Percentiles rank a stretch among this genome's conserved stretches.
These are phyloP conservation scores for Patagioenas fasciata DNA, from an alignment of 2,113 vertebrate species.

Conservation along the genomic window DNA sequence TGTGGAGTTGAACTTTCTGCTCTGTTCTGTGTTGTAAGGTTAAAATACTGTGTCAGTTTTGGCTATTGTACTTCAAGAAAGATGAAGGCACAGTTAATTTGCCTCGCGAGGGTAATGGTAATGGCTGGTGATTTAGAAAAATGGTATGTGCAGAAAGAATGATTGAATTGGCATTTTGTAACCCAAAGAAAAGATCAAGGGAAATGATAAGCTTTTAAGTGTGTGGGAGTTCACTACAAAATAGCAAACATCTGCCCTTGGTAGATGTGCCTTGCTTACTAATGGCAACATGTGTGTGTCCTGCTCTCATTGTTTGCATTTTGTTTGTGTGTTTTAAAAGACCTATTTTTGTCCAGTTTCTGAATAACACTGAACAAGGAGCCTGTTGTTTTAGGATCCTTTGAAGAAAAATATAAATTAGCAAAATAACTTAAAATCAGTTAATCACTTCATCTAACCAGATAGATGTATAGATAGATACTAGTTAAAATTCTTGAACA, in stretches of 20 bases:
- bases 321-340: not conserved
- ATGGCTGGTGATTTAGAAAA: not conserved
- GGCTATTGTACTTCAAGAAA: not conserved
- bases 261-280: not conserved
- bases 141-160: not conserved
- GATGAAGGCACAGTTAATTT: not conserved
- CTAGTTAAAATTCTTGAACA: not conserved
- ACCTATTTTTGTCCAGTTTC: not conserved
- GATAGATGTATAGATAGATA: not conserved
- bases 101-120: not conserved
- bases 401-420: not conserved
- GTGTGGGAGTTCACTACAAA: not conserved
- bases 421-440: not conserved
- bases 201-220: not conserved
- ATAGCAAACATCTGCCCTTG: not conserved
- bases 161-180: slow-evolving; percentile 2
- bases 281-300: not conserved
- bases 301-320: not conserved
- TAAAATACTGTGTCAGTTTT: not conserved
- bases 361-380: not conserved
- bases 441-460: not conserved
- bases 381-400: not conserved
- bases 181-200: not conserved
- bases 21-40: not conserved
- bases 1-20: not conserved